Evolutionary conservation across 2,113 vertebrate species (phyloP), one percentile per base, ranked within the genome.

Genomic region (Myrmecophaga tridactyla): DNA sequence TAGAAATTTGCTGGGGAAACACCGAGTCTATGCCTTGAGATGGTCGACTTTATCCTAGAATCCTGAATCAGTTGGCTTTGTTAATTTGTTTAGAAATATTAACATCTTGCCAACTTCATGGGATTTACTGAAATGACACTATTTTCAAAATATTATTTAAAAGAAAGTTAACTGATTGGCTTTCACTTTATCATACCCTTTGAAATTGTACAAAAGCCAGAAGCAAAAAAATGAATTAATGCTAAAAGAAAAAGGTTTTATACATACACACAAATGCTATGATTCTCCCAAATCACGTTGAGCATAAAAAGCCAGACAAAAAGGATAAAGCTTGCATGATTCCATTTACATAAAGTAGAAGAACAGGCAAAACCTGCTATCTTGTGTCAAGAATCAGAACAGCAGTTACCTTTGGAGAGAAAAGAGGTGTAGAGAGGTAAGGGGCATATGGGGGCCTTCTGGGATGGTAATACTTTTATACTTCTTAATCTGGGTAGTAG

Each of bases 401-500:
- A 69, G 41, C 9, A 17, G 15, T 75, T 90, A 73, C 51, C 51
- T 94, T 36, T 82, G 48, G 39, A 96, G 43, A 80, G 17, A 94
- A 92, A 81, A 48, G 48, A 92, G 51, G 89, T 34, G 56, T 7
- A 82, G 23, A 20, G 15, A 81, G 3, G 25, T 63, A 3, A 76
- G 2, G 69, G 67, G 72, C 9, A 6, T 25, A 77, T 75, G 15
- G 25, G n/a, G 5, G 4, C 72, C 75, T 82, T 96, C 46, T 81
- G 78, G 34, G 82, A 96, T 46, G 25, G 20, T 88, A 80, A 82
- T 89, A 90, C 85, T 83, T 96, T 48, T 92, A n/a, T 80, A 90
- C 89, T 93, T 96, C 90, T 89, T 94, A 95, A 95, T 86, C 92
- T 58, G 43, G 60, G 62, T n/a, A 78, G 63, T 46, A 70, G 25